Evolutionary conservation across 2,888 invertebrate genomes (phyloP).

Genomic region (Drosophila lutescens): DNA sequence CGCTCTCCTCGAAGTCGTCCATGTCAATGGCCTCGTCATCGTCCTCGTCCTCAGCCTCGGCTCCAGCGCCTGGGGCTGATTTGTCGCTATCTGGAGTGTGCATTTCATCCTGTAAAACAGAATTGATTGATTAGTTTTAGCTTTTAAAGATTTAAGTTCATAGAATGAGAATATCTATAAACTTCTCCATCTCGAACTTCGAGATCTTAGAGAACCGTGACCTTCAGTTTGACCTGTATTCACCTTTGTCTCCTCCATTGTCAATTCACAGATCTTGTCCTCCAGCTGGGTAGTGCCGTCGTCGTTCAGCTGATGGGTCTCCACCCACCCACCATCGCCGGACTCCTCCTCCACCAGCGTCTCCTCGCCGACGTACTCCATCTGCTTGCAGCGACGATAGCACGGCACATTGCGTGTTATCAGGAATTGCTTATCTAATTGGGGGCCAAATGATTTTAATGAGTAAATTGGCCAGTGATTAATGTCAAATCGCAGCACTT

Average conservation of each 20-base stretch:
- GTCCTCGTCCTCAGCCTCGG: conserved; percentile 89
- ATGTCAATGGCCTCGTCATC: conserved; percentile 98
- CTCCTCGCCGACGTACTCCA: conserved; percentile 88
- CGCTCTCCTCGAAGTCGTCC: conserved; percentile 98
- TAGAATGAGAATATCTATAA: too few relatives aligned
- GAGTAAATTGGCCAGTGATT: neutral
- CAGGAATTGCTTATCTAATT: conserved; percentile 95
- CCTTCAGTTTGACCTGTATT: neutral
- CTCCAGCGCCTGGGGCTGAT: conserved; percentile 77
- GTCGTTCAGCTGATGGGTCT: conserved; percentile 94
- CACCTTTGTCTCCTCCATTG: conserved; percentile 88
- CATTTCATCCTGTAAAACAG: conserved; percentile 73
- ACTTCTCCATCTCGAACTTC: too few relatives aligned
- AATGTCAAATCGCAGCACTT: conserved; percentile 15
- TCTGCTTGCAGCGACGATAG: conserved; percentile 95
- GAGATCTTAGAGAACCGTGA: neutral
- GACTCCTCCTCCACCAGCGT: conserved; percentile 94
- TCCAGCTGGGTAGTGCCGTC: conserved; percentile 88
- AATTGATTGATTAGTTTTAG: neutral
- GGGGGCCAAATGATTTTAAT: conserved; percentile 25
- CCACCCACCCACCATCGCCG: conserved; percentile 98
- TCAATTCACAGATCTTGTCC: conserved; percentile 91
- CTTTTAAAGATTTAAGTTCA: too few relatives aligned
- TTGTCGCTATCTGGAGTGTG: conserved; percentile 70
- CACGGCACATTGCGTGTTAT: conserved; percentile 99